Base-by-base conservation (phyloP, 2,113 vertebrate genomes). In the Eidolon helvum region DNA sequence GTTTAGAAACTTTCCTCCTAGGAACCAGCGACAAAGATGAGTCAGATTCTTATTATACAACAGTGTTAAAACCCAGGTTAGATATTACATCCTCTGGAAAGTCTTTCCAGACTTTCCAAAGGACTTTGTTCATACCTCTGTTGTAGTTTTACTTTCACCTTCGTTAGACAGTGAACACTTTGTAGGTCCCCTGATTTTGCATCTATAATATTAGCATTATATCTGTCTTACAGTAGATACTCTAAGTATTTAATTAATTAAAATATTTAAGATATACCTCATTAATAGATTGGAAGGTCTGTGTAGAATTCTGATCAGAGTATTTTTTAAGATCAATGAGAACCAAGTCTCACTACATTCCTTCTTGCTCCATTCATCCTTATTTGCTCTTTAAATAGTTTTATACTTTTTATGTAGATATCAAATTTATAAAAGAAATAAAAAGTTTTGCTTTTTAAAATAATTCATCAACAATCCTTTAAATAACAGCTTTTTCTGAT, bases 321-420 rank as follows among this genome's bases (percentile, higher is more conserved):
- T 83, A 4, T 57, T 57, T 77, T 57, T 77, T 68, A 57, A 68
- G 30, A 30, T 78, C 48, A 87, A 57, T 48, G 22, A 69, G 50
- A 69, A 79, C 79, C 16, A 69, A 1, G 59, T 63, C 28, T 89
- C 3, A 74, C 18, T 74, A 74, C 33, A 71, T 87, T 78, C 18
- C 53, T 53, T 92, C 50, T 68, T n/a, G 43, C n/a, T 91, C 40
- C 26, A 50, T 78, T 40, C n/a, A 40, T 92, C 63, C 10, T 87
- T 9, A 69, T 95, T 86, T 95, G 72, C 19, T 91, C 50, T 84
- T 91, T 72, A 86, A 94, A 53, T 85, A 85, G 69, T 78, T 87
- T 86, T 86, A 79, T 71, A 30, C 45, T 66, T 74, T 71, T 57
- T 66, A 66, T 75, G 9, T 90, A 38, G 12, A 16, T 19, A 75